These are phyloP conservation scores for Branchinecta sandiegonensis DNA, from an alignment of 2,888 invertebrate species.

Conservation along the genomic window DNA sequence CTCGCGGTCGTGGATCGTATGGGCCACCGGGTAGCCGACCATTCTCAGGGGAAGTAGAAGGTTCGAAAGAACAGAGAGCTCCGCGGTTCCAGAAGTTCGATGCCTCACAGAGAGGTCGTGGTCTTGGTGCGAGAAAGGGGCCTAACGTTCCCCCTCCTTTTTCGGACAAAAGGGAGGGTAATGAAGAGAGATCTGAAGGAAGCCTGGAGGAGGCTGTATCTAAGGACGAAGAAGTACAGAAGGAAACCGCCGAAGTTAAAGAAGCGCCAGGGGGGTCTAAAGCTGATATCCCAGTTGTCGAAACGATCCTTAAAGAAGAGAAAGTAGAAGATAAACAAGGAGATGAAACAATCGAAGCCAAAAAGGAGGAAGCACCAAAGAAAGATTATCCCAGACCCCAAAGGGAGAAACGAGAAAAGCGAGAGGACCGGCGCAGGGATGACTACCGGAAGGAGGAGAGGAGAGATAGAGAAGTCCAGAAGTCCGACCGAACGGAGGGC, in stretches of 20 bases:
- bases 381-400: background rate
- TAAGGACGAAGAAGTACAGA: constrained; percentile 1
- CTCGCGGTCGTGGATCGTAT: constrained; percentile 9
- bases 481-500: constrained; percentile 35
- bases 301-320: background rate
- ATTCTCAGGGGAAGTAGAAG: background rate
- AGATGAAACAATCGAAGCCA: constrained; percentile 5
- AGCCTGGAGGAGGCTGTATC: background rate
- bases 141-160: constrained; percentile 2
- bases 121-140: background rate
- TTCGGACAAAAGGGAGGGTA: background rate
- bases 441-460: constrained; percentile 23
- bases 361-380: constrained; percentile 15
- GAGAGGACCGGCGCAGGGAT: constrained; percentile 17
- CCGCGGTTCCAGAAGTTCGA: constrained; percentile 9
- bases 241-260: background rate
- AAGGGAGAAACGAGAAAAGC: background rate
- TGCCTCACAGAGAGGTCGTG: background rate
- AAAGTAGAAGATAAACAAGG: constrained; percentile 15
- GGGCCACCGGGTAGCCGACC: constrained; percentile 2
- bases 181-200: background rate
- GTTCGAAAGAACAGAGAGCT: background rate
- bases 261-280: no score
- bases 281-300: background rate
- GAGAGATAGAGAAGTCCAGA: constrained; percentile 37